Evolutionary conservation across 2,113 vertebrate genomes (phyloP), one percentile per base, ranked within the genome.

Genomic region (Clarias magur): DNA sequence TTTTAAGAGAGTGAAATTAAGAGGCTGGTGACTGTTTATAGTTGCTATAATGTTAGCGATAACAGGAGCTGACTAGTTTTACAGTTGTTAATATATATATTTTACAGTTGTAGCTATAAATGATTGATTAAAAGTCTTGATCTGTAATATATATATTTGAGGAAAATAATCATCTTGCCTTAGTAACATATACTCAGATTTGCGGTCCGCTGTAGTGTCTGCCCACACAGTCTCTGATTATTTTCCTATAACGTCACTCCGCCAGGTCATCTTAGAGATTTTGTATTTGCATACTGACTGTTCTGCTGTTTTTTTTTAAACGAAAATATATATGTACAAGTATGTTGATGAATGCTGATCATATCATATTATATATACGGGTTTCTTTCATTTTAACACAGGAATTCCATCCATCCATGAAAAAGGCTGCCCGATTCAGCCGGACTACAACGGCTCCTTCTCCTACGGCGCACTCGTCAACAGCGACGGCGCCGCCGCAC

Each of bases 381-480:
- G 6, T 82, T 65, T 83, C 17, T 16, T 27, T 67, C 2, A 54
- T 54, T 85, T 42, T 59, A 7, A 30, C 48, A 63, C 94, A 99
- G 98, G 97, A 86, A 94, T 98, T 90, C 97, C 97, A 42, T 97
- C 95, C 60, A 96, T 99, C 91, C 97, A 99, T 2, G 96, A 97
- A 91, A 97, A 96, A n/a, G 96, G 96, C 75, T 94, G 92, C 68
- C 93, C 93, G 0, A 93, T 97, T 63, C 98, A 98, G 94, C 97
- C 97, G 2, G 97, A 99, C 83, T 96, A 96, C 90, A 97, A 95
- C 73, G 93, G 96, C 70, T 96, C 97, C 0, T 99, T 99, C 88
- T 98, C 98, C 78, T 99, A 99, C 0, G 98, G 98, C 0, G 95
- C 97, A 53, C 95, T 99, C 88, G 97, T 97, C 89, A 99, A 95